Conservation (phyloP, 2,888 invertebrate species). For the Sabatieria punctata region DNA sequence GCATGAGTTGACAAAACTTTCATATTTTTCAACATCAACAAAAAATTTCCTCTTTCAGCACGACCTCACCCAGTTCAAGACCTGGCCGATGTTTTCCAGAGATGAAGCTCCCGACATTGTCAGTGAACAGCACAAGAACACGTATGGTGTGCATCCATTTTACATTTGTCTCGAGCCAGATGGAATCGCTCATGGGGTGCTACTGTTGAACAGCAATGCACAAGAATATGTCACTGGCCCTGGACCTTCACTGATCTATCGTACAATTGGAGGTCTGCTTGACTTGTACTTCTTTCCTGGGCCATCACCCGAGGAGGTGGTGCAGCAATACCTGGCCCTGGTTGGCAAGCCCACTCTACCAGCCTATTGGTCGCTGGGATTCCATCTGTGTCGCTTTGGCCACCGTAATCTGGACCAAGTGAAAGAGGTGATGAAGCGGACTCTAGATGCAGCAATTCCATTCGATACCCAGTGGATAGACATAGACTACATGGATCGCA, state of each 20-base stretch:
- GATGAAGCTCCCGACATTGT: constrained; percentile 25
- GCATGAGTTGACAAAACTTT: no score
- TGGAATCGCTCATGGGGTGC: constrained; percentile 1
- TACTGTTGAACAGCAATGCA: constrained; percentile 5
- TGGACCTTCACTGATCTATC: constrained; percentile 4
- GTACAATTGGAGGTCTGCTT: constrained; percentile 56
- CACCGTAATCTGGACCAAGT: constrained; percentile 4
- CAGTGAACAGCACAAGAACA: no score
- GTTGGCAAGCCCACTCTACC: constrained; percentile 60
- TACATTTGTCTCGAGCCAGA: constrained; percentile 1
- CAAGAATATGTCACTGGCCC: constrained; percentile 2
- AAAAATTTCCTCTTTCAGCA: no score
- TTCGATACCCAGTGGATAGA: constrained; percentile 55
- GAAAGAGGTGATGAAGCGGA: background rate
- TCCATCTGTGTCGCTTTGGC: constrained; percentile 58
- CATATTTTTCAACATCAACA: no score
- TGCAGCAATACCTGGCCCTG: constrained; percentile 48
- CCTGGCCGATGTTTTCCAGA: constrained; percentile 24
- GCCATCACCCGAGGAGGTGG: constrained; percentile 42
- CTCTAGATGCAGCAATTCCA: constrained; percentile 11
- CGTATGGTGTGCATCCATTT: constrained; percentile 8
- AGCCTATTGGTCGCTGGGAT: constrained; percentile 43
- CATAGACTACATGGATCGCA: constrained; percentile 57
- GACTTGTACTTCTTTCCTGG: constrained; percentile 62
- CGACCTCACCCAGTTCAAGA: constrained; percentile 15